These are phyloP conservation scores for Xenentodon cancila DNA, from an alignment of 2,797 vertebrate species.

Conservation along the genomic window DNA sequence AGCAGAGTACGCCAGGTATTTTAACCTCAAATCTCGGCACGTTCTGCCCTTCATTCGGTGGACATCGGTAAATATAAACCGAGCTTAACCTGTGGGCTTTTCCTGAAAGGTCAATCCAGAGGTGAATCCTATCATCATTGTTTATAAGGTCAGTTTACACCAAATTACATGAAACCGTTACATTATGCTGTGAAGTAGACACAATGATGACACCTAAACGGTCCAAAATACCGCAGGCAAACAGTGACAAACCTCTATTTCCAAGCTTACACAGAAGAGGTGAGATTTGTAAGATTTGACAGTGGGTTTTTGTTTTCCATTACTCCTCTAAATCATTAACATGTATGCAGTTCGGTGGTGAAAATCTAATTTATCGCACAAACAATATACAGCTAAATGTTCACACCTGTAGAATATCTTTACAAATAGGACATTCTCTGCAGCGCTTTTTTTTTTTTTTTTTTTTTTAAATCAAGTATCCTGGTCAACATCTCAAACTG, in stretches of 20 bases:
- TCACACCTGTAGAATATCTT: not conserved
- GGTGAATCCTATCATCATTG: no score
- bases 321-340: conserved; percentile 1
- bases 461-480: no score
- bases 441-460: no score
- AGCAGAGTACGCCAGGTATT: no score
- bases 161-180: no score
- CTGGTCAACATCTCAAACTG: not conserved
- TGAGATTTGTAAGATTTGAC: conserved; percentile 18
- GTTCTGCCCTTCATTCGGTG: no score
- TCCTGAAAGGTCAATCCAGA: no score
- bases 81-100: no score
- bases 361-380: not conserved
- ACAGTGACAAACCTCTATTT: conserved; percentile 1
- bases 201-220: not conserved
- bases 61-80: no score
- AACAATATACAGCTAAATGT: conserved; percentile 1
- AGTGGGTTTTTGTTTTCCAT: conserved; percentile 10
- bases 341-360: conserved; percentile 5
- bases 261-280: conserved; percentile 4
- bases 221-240: conserved; percentile 1
- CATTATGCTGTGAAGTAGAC: no score
- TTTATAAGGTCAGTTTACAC: no score
- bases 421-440: not conserved
- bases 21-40: no score